Evolutionary conservation across 2,888 invertebrate genomes (phyloP).

Genomic region (Metallyticus violacea): DNA sequence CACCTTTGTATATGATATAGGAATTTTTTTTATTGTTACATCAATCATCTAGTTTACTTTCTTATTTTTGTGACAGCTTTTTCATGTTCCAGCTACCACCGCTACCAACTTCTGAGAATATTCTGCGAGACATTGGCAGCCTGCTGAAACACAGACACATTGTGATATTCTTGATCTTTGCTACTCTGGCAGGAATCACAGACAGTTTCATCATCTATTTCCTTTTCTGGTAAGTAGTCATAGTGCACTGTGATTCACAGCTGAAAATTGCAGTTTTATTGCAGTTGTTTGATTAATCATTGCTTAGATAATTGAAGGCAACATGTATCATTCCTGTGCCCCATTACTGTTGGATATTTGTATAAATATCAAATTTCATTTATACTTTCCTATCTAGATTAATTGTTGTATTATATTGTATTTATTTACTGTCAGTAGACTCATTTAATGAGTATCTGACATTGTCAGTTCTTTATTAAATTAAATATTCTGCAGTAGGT

Average conservation of each 20-base stretch:
- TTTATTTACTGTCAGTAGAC: no score
- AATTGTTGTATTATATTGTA: neutral
- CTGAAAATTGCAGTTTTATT: no score
- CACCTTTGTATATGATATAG: no score
- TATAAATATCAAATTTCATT: no score
- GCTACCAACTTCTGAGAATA: slow-evolving; percentile 63
- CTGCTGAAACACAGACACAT: slow-evolving; percentile 64
- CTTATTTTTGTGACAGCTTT: neutral
- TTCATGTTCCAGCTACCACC: slow-evolving; percentile 60
- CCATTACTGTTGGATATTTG: neutral
- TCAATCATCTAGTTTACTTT: neutral
- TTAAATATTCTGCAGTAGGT: no score
- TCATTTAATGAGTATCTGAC: no score
- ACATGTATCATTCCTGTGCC: neutral
- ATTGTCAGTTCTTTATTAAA: no score
- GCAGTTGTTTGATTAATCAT: no score
- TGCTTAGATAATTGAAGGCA: neutral
- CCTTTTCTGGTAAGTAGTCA: slow-evolving; percentile 72
- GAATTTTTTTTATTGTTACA: neutral
- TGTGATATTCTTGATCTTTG: slow-evolving; percentile 66
- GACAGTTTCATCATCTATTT: slow-evolving; percentile 81
- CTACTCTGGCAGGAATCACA: slow-evolving; percentile 71
- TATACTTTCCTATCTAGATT: neutral
- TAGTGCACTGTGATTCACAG: no score
- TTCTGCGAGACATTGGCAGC: slow-evolving; percentile 62